phyloP scores from a whole-genome alignment of 2,797 vertebrate genomes.

The Hoplostethus atlanticus region DNA sequence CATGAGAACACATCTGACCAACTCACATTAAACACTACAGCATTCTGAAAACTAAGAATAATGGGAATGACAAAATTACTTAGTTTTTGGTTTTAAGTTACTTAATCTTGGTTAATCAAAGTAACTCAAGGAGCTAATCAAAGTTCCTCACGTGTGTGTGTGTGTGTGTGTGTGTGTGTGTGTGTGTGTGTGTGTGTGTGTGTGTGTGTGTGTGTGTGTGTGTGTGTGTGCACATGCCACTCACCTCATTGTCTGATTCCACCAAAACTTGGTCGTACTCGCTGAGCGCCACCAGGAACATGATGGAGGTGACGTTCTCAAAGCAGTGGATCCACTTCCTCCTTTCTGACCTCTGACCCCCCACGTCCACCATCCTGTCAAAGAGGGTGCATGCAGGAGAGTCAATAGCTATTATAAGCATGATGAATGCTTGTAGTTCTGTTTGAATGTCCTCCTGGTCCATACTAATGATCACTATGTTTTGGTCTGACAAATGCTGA shows the following conservation, averaged over 20 bases:
- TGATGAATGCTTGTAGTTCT: neutral
- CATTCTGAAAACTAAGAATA: neutral
- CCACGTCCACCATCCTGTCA: slow-evolving; percentile 96
- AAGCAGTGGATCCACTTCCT: slow-evolving; percentile 99
- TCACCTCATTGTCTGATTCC: slow-evolving; percentile 96
- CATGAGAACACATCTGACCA: no score
- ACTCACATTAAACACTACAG: no score
- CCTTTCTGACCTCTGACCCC: slow-evolving; percentile 96
- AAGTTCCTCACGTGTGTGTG: no score
- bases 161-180: no score
- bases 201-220: no score
- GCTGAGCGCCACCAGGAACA: slow-evolving; percentile 97
- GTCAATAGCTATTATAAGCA: slow-evolving; percentile 13
- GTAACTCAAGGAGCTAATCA: neutral
- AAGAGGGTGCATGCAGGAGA: slow-evolving; percentile 21
- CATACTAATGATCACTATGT: neutral
- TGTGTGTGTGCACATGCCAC: slow-evolving; percentile 12
- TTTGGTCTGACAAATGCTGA: neutral
- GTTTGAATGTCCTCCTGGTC: neutral
- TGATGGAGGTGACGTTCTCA: slow-evolving; percentile 97
- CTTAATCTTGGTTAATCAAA: neutral
- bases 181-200: neutral
- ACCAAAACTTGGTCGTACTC: slow-evolving; percentile 97
- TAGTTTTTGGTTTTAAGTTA: neutral
- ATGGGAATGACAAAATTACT: neutral